Base-by-base conservation (phyloP, 2,113 vertebrate genomes). In the Noctilio leporinus region DNA sequence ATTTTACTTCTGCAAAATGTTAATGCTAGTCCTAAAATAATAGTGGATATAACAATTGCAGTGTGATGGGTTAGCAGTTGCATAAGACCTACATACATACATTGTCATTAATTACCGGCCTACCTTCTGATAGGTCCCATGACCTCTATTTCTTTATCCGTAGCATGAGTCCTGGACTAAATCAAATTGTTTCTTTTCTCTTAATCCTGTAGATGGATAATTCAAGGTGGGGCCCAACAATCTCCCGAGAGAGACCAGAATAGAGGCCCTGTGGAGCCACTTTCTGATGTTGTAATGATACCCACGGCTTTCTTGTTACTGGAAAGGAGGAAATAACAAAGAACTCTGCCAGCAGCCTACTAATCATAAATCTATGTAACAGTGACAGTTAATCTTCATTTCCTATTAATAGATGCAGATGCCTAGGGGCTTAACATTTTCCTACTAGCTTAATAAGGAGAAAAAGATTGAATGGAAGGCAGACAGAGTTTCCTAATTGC, bases 331-430 rank as follows among this genome's bases (percentile, higher is more conserved):
- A 93, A 95, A 93, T 77, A 82, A 94, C 95, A 81, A 57, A 94
- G 45, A 96, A 70, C 64, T 93, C 77, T 86, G 83, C 62, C 73
- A 82, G 72, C 53, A 70, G 70, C 57, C 75, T 95, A 81, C 92
- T 97, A 95, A 96, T 96, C 86, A 94, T 64, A 89, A 95, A 91
- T 96, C 92, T 95, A 57, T 96, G 83, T 82, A 91, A 93, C 19
- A 69, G 90, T 95, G 94, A 97, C 96, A 96, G 95, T 90, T 96
- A 95, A 97, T 97, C 92, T 97, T 81, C 95, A 82, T 43, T 94
- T 96, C 83, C 95, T 96, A 92, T 97, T 96, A 97, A 98, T 97
- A 98, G 90, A 96, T 96, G 94, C 95, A 95, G 83, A 80, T 96
- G 96, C 96, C 96, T 94, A 75, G 51, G 95, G 97, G 95, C 83